Percentiles rank a stretch among this genome's conserved stretches.
Conservation (phyloP, 2,888 invertebrate genomes). For the Calameuta filiformis region DNA sequence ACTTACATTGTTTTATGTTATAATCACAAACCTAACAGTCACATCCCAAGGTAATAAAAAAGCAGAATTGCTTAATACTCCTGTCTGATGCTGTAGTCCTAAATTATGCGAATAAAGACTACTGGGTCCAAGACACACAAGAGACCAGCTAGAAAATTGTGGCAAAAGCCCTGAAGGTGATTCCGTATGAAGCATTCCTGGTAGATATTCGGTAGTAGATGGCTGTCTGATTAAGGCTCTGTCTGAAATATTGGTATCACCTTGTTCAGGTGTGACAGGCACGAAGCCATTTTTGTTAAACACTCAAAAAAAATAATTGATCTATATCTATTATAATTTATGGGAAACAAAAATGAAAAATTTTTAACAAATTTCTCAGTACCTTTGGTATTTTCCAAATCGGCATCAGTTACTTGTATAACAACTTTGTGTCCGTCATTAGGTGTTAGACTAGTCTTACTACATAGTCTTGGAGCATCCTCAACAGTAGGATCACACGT, state of each 20-base stretch:
- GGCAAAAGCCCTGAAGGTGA: conserved; percentile 84
- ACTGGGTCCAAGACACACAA: conserved; percentile 90
- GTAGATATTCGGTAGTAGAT: conserved; percentile 90
- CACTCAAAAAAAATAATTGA: neutral
- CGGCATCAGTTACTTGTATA: conserved; percentile 64
- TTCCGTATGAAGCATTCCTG: conserved; percentile 87
- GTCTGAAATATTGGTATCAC: conserved; percentile 62
- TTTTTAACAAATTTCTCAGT: neutral
- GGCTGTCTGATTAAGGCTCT: conserved; percentile 75
- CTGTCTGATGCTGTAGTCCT: conserved; percentile 90
- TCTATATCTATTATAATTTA: neutral
- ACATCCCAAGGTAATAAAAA: conserved; percentile 96
- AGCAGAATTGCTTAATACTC: conserved; percentile 89
- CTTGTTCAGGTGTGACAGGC: conserved; percentile 16
- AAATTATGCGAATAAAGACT: conserved; percentile 90
- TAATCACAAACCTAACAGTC: conserved; percentile 68
- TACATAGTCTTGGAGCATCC: conserved; percentile 50
- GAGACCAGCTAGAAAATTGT: conserved; percentile 89
- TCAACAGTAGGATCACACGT: conserved; percentile 53
- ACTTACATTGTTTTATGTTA: neutral
- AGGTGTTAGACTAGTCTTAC: conserved; percentile 56
- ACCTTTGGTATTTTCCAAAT: conserved; percentile 64
- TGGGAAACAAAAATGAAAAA: neutral
- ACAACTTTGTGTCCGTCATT: conserved; percentile 64
- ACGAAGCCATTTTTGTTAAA: conserved; percentile 6